phyloP scores from a whole-genome alignment of 1,140 invertebrate species.

The Hormaphis cornu region DNA sequence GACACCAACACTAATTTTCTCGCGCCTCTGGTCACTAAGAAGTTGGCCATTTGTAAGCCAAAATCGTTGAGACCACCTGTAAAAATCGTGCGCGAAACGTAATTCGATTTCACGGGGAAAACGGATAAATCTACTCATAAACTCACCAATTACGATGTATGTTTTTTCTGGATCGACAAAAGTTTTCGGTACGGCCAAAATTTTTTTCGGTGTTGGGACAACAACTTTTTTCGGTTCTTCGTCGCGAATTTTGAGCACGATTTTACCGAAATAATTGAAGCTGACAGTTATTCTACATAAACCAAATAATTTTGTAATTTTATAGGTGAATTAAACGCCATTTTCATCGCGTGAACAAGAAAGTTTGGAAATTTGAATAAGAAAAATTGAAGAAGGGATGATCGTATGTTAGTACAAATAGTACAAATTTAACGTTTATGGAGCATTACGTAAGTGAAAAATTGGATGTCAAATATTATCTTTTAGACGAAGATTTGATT shows the following conservation, averaged over 20 bases:
- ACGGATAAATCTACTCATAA: background rate
- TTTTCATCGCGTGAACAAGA: background rate
- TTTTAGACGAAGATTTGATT: background rate
- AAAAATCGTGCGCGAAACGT: constrained; percentile 33
- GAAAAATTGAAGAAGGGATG: too few species aligned
- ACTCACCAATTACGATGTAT: constrained; percentile 63
- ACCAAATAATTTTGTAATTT: background rate
- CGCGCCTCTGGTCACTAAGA: constrained; percentile 77
- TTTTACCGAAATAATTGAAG: constrained; percentile 69
- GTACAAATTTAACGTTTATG: too few species aligned
- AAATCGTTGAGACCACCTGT: constrained; percentile 88
- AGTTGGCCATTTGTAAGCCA: constrained; percentile 85
- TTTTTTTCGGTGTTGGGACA: constrained; percentile 47
- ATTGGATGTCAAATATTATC: too few species aligned
- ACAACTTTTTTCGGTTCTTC: constrained; percentile 54
- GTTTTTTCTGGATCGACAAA: constrained; percentile 78
- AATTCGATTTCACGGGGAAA: too few species aligned
- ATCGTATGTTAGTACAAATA: too few species aligned
- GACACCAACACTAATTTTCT: constrained; percentile 75
- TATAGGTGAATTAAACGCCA: background rate
- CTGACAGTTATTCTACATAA: background rate
- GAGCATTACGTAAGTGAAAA: too few species aligned
- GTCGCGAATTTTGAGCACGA: constrained; percentile 74
- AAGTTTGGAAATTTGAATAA: background rate
- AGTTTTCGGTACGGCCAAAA: constrained; percentile 68